Conservation (phyloP, 2,888 invertebrate species). For the Parascotia fuliginaria region DNA sequence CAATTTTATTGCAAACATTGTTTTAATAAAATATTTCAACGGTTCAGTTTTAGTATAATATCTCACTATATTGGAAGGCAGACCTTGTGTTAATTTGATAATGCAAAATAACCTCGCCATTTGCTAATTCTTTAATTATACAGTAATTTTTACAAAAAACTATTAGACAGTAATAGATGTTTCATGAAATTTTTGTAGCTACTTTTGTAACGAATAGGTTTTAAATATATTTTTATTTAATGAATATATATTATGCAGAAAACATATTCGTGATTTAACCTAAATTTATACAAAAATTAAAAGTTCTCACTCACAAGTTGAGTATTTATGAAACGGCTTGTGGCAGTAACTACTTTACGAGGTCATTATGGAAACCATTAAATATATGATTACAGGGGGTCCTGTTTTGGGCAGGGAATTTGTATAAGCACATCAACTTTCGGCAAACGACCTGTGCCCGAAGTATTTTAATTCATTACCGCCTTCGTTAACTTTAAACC, state of each 20-base stretch:
- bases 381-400: constrained; percentile 77
- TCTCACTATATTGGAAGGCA: background rate
- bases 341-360: constrained; percentile 79
- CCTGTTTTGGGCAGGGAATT: constrained; percentile 74
- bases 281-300: constrained; percentile 51
- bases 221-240: too few relatives aligned
- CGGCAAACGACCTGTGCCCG: constrained; percentile 70
- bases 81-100: constrained; percentile 6
- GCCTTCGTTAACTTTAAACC: constrained; percentile 64
- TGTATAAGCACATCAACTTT: constrained; percentile 82
- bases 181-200: too few relatives aligned
- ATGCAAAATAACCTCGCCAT: constrained; percentile 6
- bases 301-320: constrained; percentile 56
- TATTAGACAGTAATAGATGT: too few relatives aligned
- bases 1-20: constrained; percentile 9
- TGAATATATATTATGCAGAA: constrained; percentile 21
- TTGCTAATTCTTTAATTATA: constrained; percentile 18
- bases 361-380: constrained; percentile 81
- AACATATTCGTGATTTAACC: constrained; percentile 44
- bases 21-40: constrained; percentile 10
- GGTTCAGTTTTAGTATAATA: constrained; percentile 3
- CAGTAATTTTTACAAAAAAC: too few relatives aligned
- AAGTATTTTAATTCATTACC: constrained; percentile 73
- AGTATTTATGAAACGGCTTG: constrained; percentile 75
- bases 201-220: too few relatives aligned